Percentiles rank a stretch among this genome's conserved stretches.
Conservation (phyloP, 1,140 invertebrate genomes). For the Phthorimaea operculella region DNA sequence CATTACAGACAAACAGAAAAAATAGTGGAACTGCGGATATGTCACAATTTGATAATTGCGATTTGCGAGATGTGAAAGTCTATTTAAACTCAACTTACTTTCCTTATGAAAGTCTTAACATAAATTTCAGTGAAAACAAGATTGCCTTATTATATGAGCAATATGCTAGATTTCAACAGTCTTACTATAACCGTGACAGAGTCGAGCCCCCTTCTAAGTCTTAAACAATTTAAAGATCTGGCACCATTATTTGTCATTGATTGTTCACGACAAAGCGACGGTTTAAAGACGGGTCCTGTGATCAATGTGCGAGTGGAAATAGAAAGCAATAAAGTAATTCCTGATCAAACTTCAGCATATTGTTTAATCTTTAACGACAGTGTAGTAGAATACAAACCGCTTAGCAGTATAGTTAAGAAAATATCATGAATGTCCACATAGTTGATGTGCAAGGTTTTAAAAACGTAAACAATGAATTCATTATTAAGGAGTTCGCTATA, state of each 20-base stretch:
- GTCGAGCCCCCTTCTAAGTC: constrained; percentile 11
- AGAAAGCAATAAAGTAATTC: constrained; percentile 9
- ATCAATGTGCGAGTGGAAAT: constrained; percentile 13
- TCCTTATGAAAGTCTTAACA: constrained; percentile 4
- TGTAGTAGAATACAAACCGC: constrained; percentile 15
- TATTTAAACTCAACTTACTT: constrained; percentile 13
- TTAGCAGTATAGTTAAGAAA: constrained; percentile 11
- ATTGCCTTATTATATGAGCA: constrained; percentile 14
- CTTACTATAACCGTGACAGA: too few species aligned
- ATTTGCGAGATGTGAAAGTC: constrained; percentile 10
- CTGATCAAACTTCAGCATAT: constrained; percentile 12
- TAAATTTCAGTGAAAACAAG: constrained; percentile 13
- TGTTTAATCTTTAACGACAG: constrained; percentile 15
- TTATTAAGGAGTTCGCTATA: too few species aligned
- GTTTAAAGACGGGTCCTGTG: constrained; percentile 8
- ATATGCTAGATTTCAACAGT: too few species aligned
- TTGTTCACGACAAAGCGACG: constrained; percentile 27
- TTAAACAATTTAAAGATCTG: constrained; percentile 21
- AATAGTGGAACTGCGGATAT: constrained; percentile 2
- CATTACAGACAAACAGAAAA: constrained; percentile 12
- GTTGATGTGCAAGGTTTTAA: constrained; percentile 17
- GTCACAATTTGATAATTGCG: constrained; percentile 12
- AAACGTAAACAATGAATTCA: constrained; percentile 11
- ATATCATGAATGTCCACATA: constrained; percentile 9
- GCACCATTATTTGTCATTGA: constrained; percentile 31